These are phyloP conservation scores for Danio kyathit DNA, from an alignment of 2,797 vertebrate species.

Conservation along the genomic window DNA sequence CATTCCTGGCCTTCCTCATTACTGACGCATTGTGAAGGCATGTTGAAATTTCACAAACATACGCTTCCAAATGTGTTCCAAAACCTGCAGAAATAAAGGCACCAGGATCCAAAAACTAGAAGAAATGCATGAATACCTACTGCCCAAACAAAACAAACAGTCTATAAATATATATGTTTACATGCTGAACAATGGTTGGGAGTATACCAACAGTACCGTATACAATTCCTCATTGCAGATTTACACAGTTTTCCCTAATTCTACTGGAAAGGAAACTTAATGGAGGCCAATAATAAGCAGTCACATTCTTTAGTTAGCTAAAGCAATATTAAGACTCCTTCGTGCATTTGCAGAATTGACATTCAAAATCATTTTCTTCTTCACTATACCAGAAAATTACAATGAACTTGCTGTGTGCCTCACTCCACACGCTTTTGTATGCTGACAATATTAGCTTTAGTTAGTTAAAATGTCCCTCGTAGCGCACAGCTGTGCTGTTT, in stretches of 20 bases:
- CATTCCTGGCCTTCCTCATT: constrained; percentile 62
- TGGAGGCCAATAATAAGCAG: neutral
- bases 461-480: constrained; percentile 75
- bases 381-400: constrained; percentile 73
- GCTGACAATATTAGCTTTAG: constrained; percentile 75
- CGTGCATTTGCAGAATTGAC: constrained; percentile 56
- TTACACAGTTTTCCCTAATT: neutral
- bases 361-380: constrained; percentile 69
- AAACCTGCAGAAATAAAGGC: neutral
- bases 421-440: constrained; percentile 69
- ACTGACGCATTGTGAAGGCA: constrained; percentile 48
- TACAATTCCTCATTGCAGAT: neutral
- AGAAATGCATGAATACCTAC: constrained; percentile 1
- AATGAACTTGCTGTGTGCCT: constrained; percentile 72
- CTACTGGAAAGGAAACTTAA: neutral
- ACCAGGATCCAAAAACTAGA: neutral
- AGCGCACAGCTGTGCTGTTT: constrained; percentile 80
- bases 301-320: neutral
- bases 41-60: constrained; percentile 56
- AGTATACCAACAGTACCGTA: neutral
- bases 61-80: neutral
- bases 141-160: neutral
- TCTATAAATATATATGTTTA: neutral
- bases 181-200: neutral
- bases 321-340: constrained; percentile 31